Percentiles rank a stretch among this genome's conserved stretches.
phyloP scores from a whole-genome alignment of 2,797 vertebrate genomes.

The Sebastes cheni region DNA sequence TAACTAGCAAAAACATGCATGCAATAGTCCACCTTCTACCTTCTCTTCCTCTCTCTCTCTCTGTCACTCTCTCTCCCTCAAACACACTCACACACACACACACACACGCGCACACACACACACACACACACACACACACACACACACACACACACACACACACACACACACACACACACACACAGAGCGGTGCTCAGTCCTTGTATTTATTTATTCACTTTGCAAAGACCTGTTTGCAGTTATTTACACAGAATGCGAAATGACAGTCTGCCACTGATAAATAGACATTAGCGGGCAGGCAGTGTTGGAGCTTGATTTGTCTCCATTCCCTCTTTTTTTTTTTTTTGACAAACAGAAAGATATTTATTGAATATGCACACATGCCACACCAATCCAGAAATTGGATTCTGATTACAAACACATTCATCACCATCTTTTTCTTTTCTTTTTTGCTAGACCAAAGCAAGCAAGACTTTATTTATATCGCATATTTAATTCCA shows the following conservation, averaged over 20 bases:
- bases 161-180: too few relatives aligned
- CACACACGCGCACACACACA: too few relatives aligned
- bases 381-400: neutral
- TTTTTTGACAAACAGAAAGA: neutral
- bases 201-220: constrained; percentile 13
- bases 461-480: neutral
- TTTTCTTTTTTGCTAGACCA: neutral
- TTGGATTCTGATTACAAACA: neutral
- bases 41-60: neutral
- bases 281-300: neutral
- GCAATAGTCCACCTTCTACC: neutral
- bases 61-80: neutral
- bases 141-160: too few relatives aligned
- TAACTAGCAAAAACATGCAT: neutral
- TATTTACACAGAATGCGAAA: constrained; percentile 28
- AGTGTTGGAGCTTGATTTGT: constrained; percentile 17
- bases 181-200: neutral
- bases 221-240: neutral
- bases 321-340: neutral
- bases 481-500: neutral
- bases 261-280: constrained; percentile 22
- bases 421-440: too few relatives aligned
- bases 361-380: neutral
- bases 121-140: too few relatives aligned
- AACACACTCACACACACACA: too few relatives aligned